A percentile compares a stretch with the other conserved stretches of the same genome.
phyloP scores from a whole-genome alignment of 2,888 invertebrate genomes.

The Heterodera filipjevi region DNA sequence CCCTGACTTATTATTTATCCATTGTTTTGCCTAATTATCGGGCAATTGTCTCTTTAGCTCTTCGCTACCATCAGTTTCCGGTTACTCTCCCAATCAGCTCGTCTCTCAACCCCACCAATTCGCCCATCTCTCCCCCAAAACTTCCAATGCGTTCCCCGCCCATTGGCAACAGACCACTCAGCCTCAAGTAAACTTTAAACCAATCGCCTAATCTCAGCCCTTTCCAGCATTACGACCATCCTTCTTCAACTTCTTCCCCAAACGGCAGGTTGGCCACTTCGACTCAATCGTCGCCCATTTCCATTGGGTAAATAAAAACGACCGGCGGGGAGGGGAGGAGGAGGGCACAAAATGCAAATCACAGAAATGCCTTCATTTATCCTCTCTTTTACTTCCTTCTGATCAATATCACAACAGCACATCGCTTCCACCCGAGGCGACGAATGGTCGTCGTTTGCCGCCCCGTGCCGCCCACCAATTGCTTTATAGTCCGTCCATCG shows the following conservation, averaged over 20 bases:
- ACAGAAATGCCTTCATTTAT: neutral
- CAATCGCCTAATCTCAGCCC: neutral
- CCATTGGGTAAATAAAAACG: neutral
- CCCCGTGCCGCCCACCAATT: neutral
- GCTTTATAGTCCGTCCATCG: conserved; percentile 7
- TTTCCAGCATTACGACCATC: neutral
- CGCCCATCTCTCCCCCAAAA: neutral
- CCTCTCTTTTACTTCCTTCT: neutral
- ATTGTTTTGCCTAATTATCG: too few species aligned
- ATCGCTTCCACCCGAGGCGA: neutral
- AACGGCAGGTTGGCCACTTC: neutral
- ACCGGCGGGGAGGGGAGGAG: too few species aligned
- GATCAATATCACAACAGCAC: neutral
- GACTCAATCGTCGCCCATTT: neutral
- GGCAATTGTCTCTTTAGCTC: neutral
- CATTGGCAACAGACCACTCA: neutral
- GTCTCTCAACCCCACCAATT: neutral
- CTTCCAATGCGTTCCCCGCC: neutral
- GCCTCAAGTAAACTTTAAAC: neutral
- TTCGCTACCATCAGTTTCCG: neutral
- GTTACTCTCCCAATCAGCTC: neutral
- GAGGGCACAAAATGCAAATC: too few species aligned
- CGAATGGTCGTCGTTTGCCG: conserved; percentile 12
- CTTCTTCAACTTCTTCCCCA: neutral
- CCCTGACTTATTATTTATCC: too few species aligned